A percentile compares a stretch with the other conserved stretches of the same genome.
Conservation (phyloP, 2,888 invertebrate species). For the Platycnemis pennipes region DNA sequence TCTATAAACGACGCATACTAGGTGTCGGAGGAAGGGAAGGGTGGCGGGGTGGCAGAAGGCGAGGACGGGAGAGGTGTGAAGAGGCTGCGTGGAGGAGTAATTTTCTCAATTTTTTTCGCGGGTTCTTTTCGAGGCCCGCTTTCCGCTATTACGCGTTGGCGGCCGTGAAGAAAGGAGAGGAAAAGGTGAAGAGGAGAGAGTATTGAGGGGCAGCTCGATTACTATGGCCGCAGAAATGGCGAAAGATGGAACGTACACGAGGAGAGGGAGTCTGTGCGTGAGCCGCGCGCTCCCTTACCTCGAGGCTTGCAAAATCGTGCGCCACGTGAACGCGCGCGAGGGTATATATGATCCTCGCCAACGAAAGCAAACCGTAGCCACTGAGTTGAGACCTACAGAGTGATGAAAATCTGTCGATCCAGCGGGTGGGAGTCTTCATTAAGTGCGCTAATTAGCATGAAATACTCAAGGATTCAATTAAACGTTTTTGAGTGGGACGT, state of each 20-base stretch:
- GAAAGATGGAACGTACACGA: background rate
- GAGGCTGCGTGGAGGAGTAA: background rate
- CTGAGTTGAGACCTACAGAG: background rate
- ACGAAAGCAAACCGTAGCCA: background rate
- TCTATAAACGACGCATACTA: conserved; percentile 8
- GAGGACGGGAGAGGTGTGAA: background rate
- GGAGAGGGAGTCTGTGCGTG: background rate
- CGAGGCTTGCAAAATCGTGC: too few species aligned
- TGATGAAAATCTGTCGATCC: background rate
- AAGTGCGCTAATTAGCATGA: conserved; percentile 29
- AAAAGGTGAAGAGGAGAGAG: background rate
- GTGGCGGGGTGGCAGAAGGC: background rate
- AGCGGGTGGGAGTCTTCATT: background rate
- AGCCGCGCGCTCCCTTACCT: background rate
- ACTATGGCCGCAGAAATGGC: background rate
- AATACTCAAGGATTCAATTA: conserved; percentile 16
- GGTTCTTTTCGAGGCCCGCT: conserved; percentile 8
- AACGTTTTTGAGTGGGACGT: background rate
- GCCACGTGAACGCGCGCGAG: background rate
- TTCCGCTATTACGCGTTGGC: conserved; percentile 7
- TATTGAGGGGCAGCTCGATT: background rate
- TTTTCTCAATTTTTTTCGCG: background rate
- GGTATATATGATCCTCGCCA: background rate
- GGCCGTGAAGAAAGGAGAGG: background rate
- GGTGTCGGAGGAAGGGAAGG: background rate